phyloP scores from a whole-genome alignment of 2,113 vertebrate genomes.

The Ammodytes dubius region DNA sequence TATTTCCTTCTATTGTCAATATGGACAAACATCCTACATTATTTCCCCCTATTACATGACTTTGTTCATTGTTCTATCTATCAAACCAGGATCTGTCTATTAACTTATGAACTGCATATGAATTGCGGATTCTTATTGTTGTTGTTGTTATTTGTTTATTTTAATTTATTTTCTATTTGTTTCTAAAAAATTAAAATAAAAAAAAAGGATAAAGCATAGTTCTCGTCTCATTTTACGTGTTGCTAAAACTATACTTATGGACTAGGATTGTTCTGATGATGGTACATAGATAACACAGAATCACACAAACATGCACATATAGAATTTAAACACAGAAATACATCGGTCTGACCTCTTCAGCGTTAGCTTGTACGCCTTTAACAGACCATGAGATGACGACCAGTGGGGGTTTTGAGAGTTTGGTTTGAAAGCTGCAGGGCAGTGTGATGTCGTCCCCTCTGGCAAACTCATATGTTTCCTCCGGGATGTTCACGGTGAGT shows the following conservation, averaged over 20 bases:
- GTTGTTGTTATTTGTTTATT: too few species aligned
- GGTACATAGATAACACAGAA: neutral
- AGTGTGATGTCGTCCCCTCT: slow-evolving; percentile 71
- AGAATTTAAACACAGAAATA: neutral
- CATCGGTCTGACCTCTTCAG: slow-evolving; percentile 49
- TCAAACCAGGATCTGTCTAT: too few species aligned
- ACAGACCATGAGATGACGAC: slow-evolving; percentile 59
- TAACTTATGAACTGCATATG: too few species aligned
- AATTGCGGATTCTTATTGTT: too few species aligned
- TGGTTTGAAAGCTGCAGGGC: slow-evolving; percentile 63
- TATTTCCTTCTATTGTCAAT: too few species aligned
- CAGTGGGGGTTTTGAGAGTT: rapidly evolving
- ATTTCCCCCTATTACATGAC: too few species aligned
- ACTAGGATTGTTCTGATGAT: neutral
- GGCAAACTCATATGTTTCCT: slow-evolving; percentile 17
- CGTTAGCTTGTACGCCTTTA: rapidly evolving
- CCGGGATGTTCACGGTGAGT: slow-evolving; percentile 37
- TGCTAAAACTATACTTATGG: neutral
- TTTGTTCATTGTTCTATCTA: too few species aligned
- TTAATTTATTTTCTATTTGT: too few species aligned
- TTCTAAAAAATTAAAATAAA: too few species aligned
- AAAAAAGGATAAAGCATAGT: neutral
- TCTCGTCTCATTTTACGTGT: neutral
- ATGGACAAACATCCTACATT: too few species aligned
- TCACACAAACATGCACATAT: neutral